Conservation (phyloP, 2,797 vertebrate genomes). For the Sebastes cheni region DNA sequence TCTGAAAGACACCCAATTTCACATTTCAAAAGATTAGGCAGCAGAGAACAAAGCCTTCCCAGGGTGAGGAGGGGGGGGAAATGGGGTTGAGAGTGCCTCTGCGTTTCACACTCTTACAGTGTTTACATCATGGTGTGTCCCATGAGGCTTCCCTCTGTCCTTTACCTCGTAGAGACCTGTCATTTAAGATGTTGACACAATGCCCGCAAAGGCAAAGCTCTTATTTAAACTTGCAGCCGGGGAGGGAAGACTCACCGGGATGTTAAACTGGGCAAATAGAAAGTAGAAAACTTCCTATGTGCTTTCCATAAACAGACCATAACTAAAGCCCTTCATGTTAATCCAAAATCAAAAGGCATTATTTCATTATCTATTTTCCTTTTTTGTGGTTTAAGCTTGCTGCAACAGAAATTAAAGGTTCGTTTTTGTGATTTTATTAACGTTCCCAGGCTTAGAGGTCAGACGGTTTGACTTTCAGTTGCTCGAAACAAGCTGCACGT, state of each 20-base stretch:
- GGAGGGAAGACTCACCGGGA: slow-evolving; percentile 39
- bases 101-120: slow-evolving; percentile 71
- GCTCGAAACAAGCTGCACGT: slow-evolving; percentile 48
- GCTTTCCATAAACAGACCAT: slow-evolving; percentile 19
- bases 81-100: slow-evolving; percentile 38
- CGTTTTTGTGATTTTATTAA: slow-evolving; percentile 7
- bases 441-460: slow-evolving; percentile 19
- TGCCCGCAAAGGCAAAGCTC: slow-evolving; percentile 39
- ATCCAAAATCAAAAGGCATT: slow-evolving; percentile 1
- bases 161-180: slow-evolving; percentile 57
- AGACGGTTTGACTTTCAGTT: slow-evolving; percentile 42
- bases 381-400: neutral
- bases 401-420: slow-evolving; percentile 6
- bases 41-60: slow-evolving; percentile 70
- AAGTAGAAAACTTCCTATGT: slow-evolving; percentile 23
- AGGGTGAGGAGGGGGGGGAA: slow-evolving; percentile 38
- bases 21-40: slow-evolving; percentile 72
- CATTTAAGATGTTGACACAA: slow-evolving; percentile 70
- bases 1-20: slow-evolving; percentile 71
- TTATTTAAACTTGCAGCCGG: slow-evolving; percentile 48
- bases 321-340: neutral
- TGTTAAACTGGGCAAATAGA: slow-evolving; percentile 36
- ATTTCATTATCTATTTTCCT: neutral
- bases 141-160: slow-evolving; percentile 57
- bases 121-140: slow-evolving; percentile 71